Evolutionary conservation across 2,797 vertebrate species (phyloP).

Genomic region (Chelon auratus): DNA sequence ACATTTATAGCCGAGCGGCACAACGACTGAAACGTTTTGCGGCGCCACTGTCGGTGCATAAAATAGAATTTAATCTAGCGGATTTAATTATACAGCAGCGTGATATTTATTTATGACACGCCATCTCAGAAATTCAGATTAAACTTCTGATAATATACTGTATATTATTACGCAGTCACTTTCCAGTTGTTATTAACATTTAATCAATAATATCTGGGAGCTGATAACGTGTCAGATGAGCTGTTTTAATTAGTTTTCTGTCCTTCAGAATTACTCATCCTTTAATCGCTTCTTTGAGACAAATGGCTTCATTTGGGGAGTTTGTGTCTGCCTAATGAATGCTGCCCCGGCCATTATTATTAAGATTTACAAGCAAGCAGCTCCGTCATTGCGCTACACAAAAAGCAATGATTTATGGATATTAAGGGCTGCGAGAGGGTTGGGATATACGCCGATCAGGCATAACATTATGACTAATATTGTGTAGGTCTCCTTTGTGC

Average conservation of each 20-base stretch:
- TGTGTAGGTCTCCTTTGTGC: too few species aligned
- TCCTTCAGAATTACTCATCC: slow-evolving; percentile 33
- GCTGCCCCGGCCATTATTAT: slow-evolving; percentile 26
- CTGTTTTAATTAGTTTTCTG: slow-evolving; percentile 25
- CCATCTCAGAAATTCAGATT: not conserved
- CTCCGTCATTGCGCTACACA: slow-evolving; percentile 34
- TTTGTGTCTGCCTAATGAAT: slow-evolving; percentile 45
- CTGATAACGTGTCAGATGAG: slow-evolving; percentile 17
- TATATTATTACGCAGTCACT: not conserved
- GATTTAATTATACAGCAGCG: not conserved
- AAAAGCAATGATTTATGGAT: slow-evolving; percentile 33
- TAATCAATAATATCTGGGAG: slow-evolving; percentile 15
- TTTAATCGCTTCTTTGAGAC: slow-evolving; percentile 39
- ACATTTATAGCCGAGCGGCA: slow-evolving; percentile 5
- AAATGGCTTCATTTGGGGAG: slow-evolving; percentile 40
- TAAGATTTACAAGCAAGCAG: slow-evolving; percentile 40
- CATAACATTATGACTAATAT: too few species aligned
- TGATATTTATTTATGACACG: slow-evolving; percentile 2
- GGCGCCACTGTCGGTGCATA: not conserved
- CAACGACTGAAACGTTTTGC: not conserved
- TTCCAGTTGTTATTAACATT: slow-evolving; percentile 8
- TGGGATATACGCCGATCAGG: too few species aligned
- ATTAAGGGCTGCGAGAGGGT: slow-evolving; percentile 14
- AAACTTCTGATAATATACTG: not conserved
- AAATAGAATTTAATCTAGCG: not conserved